These are phyloP conservation scores for Eupithecia inturbata DNA, from an alignment of 2,888 invertebrate genomes.

Conservation along the genomic window DNA sequence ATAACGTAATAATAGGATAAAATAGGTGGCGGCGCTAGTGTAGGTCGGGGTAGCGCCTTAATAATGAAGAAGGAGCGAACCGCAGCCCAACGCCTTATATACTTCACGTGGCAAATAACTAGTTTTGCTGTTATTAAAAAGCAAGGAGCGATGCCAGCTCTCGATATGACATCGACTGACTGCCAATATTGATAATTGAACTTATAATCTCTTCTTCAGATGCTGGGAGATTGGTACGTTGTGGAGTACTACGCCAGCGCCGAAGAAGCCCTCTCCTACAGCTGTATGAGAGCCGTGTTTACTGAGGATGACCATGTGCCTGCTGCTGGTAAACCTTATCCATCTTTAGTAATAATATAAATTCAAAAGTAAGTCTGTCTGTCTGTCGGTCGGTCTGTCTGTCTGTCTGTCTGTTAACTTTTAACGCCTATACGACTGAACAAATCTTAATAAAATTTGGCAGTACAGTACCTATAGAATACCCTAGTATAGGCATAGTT, in stretches of 20 bases:
- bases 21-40: no score
- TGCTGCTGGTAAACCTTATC: constrained; percentile 59
- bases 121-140: not conserved
- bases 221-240: constrained; percentile 93
- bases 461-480: no score
- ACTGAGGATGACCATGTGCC: constrained; percentile 80
- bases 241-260: constrained; percentile 95
- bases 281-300: constrained; percentile 92
- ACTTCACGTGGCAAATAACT: not conserved
- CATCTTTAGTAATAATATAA: no score
- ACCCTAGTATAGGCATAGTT: no score
- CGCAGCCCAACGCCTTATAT: not conserved
- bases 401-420: no score
- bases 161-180: not conserved
- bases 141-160: not conserved
- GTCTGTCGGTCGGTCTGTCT: no score
- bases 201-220: constrained; percentile 70
- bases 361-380: no score
- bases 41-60: no score
- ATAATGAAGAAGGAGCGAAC: no score
- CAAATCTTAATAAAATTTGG: no score
- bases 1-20: no score
- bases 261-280: constrained; percentile 92
- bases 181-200: not conserved
- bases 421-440: no score